Conservation (phyloP, 2,113 vertebrate species). For the Elgaria multicarinata region DNA sequence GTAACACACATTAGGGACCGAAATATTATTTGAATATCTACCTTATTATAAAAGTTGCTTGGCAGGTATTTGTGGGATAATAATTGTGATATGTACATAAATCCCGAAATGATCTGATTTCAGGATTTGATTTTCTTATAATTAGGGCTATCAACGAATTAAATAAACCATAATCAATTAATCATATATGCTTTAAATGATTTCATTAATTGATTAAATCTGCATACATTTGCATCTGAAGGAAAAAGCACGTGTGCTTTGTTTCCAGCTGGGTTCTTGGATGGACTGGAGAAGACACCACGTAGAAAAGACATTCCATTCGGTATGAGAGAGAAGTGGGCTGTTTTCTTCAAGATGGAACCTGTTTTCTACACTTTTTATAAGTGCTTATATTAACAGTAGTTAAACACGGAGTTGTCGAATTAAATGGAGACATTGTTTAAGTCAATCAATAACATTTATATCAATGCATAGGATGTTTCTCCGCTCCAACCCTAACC, state of each 20-base stretch:
- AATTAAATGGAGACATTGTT: neutral
- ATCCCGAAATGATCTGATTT: fast-evolving
- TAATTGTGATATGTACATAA: neutral
- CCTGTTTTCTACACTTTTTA: neutral
- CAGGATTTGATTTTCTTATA: neutral
- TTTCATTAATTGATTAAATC: neutral
- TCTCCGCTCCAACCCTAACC: neutral
- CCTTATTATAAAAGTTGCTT: neutral
- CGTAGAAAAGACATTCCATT: neutral
- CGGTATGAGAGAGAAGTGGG: neutral
- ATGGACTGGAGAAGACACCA: too few species aligned
- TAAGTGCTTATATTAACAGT: neutral
- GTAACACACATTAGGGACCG: neutral
- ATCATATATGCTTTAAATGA: neutral
- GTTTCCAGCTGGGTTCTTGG: neutral
- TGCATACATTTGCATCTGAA: neutral
- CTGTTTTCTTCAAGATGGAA: neutral
- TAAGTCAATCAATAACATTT: neutral
- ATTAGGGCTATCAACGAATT: neutral
- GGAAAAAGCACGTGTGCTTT: neutral
- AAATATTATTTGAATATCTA: neutral
- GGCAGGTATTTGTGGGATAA: neutral
- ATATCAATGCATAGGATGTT: neutral
- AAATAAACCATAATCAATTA: neutral
- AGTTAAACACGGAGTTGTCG: neutral